Base-by-base conservation (phyloP, 2,113 vertebrate genomes). In the Electrona antarctica region DNA sequence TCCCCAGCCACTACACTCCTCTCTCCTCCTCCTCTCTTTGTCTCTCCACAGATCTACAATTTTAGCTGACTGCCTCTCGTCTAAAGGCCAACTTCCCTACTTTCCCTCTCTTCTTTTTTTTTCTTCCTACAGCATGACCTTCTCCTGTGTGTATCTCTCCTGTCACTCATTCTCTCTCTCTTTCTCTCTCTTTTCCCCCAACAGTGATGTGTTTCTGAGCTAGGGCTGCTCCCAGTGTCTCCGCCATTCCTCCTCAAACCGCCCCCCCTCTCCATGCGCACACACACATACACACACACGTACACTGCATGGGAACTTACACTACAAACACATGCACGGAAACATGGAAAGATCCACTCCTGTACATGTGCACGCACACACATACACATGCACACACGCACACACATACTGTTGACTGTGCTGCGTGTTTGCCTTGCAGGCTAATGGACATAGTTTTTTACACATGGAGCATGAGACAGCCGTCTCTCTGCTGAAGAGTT, bases 401-500 rank as follows among this genome's bases (percentile, higher is more conserved):
- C 83, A 85, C 83, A 86, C 86, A 86, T 89, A 88, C 90, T 92
- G 87, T 82, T 91, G 90, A 90, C 85, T 67, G 72, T 91, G 79
- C 83, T 90, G 85, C 80, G 62, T 93, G 87, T 92, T 88, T 96
- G 87, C 94, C 59, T 95, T 95, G 64, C 96, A 99, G 98, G 98
- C 95, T 73, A 99, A 99, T 4, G 97, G 98, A 93, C 97, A 98
- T 95, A 99, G 95, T 94, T 99, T 99, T 96, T 95, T 97, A 90
- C 96, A 99, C 91, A 95, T 98, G 95, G 96, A 99, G 93, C 98
- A 99, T 14, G 97, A 99, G 92, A 96, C 96, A 73, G 97, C 98
- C 86, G 98, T 99, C 79, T 93, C 97, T 89, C 95, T 99, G 75
- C 95, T 99, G 95, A 99, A 99, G 97, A 99, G 94, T 96, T 99